phyloP scores from a whole-genome alignment of 2,888 invertebrate species.

The Scelioninae gen. 2 region DNA sequence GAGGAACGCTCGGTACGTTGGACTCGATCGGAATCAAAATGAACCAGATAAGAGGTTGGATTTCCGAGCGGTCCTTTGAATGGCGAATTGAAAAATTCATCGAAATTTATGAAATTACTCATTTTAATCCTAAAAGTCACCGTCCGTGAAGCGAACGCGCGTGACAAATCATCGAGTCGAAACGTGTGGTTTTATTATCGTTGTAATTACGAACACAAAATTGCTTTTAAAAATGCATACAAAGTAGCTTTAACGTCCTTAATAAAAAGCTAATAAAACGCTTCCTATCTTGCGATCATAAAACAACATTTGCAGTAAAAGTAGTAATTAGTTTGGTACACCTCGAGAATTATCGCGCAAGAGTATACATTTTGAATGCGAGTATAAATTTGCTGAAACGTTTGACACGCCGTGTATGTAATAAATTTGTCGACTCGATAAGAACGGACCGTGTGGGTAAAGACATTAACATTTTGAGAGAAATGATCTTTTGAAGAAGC shows the following conservation, averaged over 20 bases:
- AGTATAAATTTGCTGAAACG: constrained; percentile 29
- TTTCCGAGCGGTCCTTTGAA: no score
- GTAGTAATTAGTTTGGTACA: constrained; percentile 41
- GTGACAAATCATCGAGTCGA: no score
- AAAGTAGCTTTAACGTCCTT: constrained; percentile 34
- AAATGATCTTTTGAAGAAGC: constrained; percentile 17
- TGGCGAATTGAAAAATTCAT: no score
- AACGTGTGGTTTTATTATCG: no score
- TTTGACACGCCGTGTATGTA: constrained; percentile 27
- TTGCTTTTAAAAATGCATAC: constrained; percentile 34
- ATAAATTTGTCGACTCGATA: constrained; percentile 42
- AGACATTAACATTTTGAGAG: constrained; percentile 10
- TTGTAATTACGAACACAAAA: neutral
- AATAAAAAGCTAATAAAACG: constrained; percentile 41
- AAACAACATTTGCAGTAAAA: constrained; percentile 43
- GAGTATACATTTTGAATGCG: constrained; percentile 15
- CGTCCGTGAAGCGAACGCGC: no score
- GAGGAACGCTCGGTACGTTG: no score
- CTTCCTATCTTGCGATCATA: constrained; percentile 27
- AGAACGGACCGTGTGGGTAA: constrained; percentile 13
- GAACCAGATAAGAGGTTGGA: no score
- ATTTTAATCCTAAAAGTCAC: no score
- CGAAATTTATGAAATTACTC: no score
- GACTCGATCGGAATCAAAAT: no score
- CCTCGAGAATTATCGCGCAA: constrained; percentile 21